Evolutionary conservation across 2,888 invertebrate species (phyloP).

Genomic region (Ormia ochracea): DNA sequence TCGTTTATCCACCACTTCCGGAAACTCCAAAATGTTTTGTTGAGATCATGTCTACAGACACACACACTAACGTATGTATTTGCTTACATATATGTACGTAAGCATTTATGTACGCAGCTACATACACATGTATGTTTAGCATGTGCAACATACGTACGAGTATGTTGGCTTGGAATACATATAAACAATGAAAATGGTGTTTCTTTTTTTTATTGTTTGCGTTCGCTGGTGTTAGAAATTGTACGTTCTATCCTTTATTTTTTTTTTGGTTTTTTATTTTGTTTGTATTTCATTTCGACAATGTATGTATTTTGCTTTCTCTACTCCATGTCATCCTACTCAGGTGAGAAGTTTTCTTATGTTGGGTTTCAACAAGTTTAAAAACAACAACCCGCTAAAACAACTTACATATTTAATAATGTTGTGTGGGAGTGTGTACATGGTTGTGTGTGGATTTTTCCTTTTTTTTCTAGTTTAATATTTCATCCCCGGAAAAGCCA

Average conservation of each 20-base stretch:
- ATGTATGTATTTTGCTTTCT: background rate
- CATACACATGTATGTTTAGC: background rate
- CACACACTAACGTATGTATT: background rate
- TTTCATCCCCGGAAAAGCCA: constrained; percentile 52
- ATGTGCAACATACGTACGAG: background rate
- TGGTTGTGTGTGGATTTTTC: background rate
- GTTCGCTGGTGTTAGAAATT: background rate
- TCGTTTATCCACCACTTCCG: background rate
- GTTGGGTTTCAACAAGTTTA: constrained; percentile 57
- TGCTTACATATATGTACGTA: no score
- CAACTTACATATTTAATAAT: background rate
- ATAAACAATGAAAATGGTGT: background rate
- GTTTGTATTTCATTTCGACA: background rate
- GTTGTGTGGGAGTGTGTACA: background rate
- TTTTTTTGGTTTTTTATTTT: background rate
- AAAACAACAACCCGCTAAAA: constrained; percentile 34
- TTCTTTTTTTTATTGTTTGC: background rate
- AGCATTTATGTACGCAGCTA: no score
- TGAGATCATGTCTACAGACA: background rate
- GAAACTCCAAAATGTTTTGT: background rate
- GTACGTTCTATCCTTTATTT: background rate
- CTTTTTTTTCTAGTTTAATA: background rate
- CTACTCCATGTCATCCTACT: background rate
- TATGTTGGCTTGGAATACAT: background rate
- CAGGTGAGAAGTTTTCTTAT: constrained; percentile 29